phyloP scores from a whole-genome alignment of 2,888 invertebrate genomes.

The Sericinus montela region DNA sequence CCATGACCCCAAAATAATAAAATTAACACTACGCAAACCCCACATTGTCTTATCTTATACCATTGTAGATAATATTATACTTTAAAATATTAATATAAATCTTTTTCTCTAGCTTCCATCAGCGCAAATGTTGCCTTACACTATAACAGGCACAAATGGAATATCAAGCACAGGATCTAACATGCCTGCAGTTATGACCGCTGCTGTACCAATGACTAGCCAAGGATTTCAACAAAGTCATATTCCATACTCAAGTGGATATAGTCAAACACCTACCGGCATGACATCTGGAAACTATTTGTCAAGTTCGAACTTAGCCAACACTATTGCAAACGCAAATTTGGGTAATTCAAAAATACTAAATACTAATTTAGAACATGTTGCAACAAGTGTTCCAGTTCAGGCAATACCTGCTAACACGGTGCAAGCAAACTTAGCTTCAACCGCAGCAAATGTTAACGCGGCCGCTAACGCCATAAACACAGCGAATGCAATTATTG shows the following conservation, averaged over 20 bases:
- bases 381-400: neutral
- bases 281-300: slow-evolving; percentile 12
- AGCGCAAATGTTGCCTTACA: slow-evolving; percentile 31
- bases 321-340: slow-evolving; percentile 14
- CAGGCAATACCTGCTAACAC: neutral
- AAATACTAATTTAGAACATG: slow-evolving; percentile 16
- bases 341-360: slow-evolving; percentile 12
- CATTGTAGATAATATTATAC: too few species aligned
- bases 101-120: slow-evolving; percentile 30
- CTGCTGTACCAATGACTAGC: slow-evolving; percentile 6
- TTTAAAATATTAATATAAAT: too few species aligned
- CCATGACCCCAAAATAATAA: too few species aligned
- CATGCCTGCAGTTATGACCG: slow-evolving; percentile 1
- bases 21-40: too few species aligned
- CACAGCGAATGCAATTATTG: slow-evolving; percentile 11
- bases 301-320: slow-evolving; percentile 11
- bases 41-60: too few species aligned
- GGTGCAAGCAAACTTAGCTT: neutral
- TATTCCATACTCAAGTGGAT: slow-evolving; percentile 3
- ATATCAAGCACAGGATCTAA: slow-evolving; percentile 8
- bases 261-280: slow-evolving; percentile 3
- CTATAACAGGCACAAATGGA: slow-evolving; percentile 16
- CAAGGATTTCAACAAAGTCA: slow-evolving; percentile 5
- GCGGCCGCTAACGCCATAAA: slow-evolving; percentile 4
- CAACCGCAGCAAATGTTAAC: slow-evolving; percentile 1